Evolutionary conservation across 2,113 vertebrate species (phyloP).

Genomic region (Calidris pygmaea): DNA sequence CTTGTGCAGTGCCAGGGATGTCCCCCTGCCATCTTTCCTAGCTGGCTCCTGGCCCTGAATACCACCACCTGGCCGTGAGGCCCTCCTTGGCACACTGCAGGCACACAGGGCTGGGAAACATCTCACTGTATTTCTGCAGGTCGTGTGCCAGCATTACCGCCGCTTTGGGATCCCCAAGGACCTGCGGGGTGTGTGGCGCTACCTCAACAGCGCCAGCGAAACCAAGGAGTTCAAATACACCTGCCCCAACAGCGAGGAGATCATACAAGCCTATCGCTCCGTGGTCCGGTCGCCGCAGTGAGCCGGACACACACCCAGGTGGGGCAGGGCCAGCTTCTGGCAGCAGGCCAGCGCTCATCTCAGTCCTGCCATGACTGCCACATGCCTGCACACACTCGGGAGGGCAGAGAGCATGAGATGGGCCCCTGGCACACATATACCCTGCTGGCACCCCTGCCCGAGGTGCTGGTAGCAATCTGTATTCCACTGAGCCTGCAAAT

Average conservation of each 20-base stretch:
- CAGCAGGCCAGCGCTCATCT: accelerated
- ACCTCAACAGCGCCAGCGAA: constrained; percentile 78
- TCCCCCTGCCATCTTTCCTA: neutral
- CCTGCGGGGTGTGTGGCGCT: constrained; percentile 77
- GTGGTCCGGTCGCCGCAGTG: constrained; percentile 75
- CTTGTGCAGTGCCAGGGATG: too few species aligned
- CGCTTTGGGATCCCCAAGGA: constrained; percentile 78
- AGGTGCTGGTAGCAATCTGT: neutral
- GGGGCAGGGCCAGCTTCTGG: neutral
- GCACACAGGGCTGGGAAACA: neutral
- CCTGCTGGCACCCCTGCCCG: neutral
- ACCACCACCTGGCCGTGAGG: accelerated
- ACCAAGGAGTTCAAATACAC: constrained; percentile 85
- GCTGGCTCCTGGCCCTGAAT: neutral
- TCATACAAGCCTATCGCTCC: constrained; percentile 80
- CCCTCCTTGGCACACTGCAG: too few species aligned
- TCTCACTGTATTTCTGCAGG: constrained; percentile 51
- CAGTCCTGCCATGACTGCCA: neutral
- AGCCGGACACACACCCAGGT: accelerated
- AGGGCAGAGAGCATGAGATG: neutral
- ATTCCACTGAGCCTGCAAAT: accelerated
- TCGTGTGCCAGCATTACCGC: constrained; percentile 85
- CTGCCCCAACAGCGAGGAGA: constrained; percentile 85
- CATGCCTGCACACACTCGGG: accelerated
- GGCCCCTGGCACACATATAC: neutral